Conservation (phyloP, 2,113 vertebrate genomes). For the Ondatra zibethicus region DNA sequence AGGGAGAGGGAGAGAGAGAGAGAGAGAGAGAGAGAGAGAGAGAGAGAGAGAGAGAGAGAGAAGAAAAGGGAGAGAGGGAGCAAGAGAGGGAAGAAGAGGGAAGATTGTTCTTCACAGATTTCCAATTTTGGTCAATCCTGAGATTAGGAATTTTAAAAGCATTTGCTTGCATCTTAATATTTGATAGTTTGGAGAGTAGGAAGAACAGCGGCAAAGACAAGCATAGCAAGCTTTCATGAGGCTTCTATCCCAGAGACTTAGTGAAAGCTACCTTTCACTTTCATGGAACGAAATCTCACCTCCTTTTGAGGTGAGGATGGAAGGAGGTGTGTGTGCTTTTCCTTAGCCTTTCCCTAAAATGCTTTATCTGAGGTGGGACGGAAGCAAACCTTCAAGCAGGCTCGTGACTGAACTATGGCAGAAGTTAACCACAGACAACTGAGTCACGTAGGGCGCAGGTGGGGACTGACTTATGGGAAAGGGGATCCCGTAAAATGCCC, state of each 20-base stretch:
- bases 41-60: no score
- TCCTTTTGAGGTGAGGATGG: constrained; percentile 32
- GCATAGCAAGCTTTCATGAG: neutral
- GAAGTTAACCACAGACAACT: neutral
- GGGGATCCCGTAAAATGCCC: neutral
- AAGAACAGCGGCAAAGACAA: neutral
- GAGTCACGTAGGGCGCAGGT: neutral
- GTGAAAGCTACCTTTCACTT: neutral
- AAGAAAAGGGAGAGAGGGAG: no score
- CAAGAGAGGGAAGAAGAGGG: neutral
- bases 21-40: no score
- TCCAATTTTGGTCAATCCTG: neutral
- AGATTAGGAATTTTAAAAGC: neutral
- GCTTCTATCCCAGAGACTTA: neutral
- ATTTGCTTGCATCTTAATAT: neutral
- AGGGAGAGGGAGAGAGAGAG: neutral
- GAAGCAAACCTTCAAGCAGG: neutral
- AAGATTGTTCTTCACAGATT: neutral
- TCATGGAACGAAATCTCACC: neutral
- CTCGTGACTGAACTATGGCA: neutral
- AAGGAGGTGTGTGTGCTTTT: neutral
- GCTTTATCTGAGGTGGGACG: neutral
- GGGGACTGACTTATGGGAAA: neutral
- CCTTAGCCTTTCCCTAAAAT: neutral
- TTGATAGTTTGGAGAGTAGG: neutral